Percentiles rank a stretch among this genome's conserved stretches.
These are phyloP conservation scores for Centruroides sculpturatus DNA, from an alignment of 1,140 invertebrate species.

Conservation along the genomic window DNA sequence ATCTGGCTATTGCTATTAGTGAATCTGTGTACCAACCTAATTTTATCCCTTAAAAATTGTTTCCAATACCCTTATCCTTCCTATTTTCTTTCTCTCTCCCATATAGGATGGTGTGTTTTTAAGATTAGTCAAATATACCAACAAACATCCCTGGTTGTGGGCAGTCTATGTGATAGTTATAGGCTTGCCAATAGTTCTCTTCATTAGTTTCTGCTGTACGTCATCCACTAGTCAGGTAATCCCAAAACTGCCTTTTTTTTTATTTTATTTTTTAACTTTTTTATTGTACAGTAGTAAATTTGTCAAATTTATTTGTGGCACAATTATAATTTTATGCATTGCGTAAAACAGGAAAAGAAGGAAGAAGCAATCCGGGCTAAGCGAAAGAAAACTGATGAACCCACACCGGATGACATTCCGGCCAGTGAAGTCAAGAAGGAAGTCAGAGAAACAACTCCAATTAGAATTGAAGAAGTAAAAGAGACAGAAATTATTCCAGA, in stretches of 20 bases:
- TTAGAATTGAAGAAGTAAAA: background rate
- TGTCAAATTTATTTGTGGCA: background rate
- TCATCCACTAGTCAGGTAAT: constrained; percentile 25
- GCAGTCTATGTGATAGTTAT: constrained; percentile 65
- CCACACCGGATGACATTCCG: background rate
- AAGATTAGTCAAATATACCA: constrained; percentile 61
- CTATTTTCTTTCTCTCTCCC: background rate
- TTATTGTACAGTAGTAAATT: background rate
- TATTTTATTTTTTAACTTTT: constrained; percentile 28
- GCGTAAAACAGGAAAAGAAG: background rate
- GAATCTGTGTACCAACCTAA: no score
- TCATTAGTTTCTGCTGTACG: constrained; percentile 66
- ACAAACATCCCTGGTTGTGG: constrained; percentile 83
- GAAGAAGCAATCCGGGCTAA: background rate
- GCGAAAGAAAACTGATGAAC: constrained; percentile 1
- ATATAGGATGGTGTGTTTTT: constrained; percentile 63
- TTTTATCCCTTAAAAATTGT: no score
- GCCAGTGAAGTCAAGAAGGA: constrained; percentile 7
- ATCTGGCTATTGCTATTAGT: no score
- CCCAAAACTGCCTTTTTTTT: constrained; percentile 34
- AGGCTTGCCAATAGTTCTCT: constrained; percentile 58
- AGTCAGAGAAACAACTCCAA: background rate
- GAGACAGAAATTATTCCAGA: constrained; percentile 1
- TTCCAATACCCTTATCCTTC: no score
- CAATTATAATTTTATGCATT: background rate